phyloP scores from a whole-genome alignment of 2,797 vertebrate species.

The Coilia nasus region DNA sequence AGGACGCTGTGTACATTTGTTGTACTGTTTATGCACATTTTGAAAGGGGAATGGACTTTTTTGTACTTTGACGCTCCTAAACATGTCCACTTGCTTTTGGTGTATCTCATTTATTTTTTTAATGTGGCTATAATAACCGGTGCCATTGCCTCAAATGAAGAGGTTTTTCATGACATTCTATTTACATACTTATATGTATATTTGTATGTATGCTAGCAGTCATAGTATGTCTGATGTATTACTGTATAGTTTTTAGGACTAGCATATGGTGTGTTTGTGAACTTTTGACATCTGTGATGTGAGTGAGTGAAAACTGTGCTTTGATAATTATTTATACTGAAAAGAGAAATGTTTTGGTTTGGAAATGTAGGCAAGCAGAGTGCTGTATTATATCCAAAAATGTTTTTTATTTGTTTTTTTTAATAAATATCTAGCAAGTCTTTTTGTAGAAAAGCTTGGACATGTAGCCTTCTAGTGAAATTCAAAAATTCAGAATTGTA shows the following conservation, averaged over 20 bases:
- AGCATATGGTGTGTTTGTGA: slow-evolving; percentile 55
- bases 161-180: slow-evolving; percentile 70
- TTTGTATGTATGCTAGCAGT: slow-evolving; percentile 76
- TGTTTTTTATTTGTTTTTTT: slow-evolving; percentile 57
- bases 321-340: slow-evolving; percentile 81
- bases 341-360: slow-evolving; percentile 61
- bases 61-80: slow-evolving; percentile 56
- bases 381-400: slow-evolving; percentile 52
- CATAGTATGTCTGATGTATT: slow-evolving; percentile 66
- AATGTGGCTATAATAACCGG: slow-evolving; percentile 70
- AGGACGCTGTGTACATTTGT: slow-evolving; percentile 33
- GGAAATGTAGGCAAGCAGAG: slow-evolving; percentile 58
- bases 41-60: slow-evolving; percentile 40
- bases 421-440: slow-evolving; percentile 60
- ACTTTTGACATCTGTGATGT: slow-evolving; percentile 67
- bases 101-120: slow-evolving; percentile 66
- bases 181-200: slow-evolving; percentile 76
- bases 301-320: slow-evolving; percentile 69
- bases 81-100: slow-evolving; percentile 55
- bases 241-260: slow-evolving; percentile 70
- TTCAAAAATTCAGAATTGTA: neutral
- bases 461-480: slow-evolving; percentile 28
- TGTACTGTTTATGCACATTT: slow-evolving; percentile 48
- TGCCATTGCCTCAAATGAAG: slow-evolving; percentile 68
- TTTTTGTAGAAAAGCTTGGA: slow-evolving; percentile 50